Evolutionary conservation across 2,797 vertebrate species (phyloP).

Genomic region (Xenopus petersii): DNA sequence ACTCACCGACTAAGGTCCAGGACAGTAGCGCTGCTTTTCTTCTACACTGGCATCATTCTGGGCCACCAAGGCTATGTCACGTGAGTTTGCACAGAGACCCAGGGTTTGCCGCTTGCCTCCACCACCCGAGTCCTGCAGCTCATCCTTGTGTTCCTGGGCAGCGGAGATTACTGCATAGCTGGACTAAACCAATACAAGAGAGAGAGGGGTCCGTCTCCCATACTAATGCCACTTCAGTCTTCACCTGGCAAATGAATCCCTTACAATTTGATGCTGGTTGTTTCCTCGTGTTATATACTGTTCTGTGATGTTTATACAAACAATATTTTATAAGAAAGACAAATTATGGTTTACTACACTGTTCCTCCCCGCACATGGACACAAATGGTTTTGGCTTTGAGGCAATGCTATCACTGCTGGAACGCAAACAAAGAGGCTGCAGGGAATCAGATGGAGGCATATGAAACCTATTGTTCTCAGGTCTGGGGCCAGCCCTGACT

Average conservation of each 20-base stretch:
- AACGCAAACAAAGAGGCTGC: constrained; percentile 4
- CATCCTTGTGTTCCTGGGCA: background rate
- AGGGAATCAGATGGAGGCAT: too few species aligned
- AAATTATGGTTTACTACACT: background rate
- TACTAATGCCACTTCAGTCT: too few species aligned
- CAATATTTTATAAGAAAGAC: too few species aligned
- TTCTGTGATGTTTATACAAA: too few species aligned
- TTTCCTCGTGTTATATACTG: too few species aligned
- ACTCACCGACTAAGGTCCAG: background rate
- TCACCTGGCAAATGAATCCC: too few species aligned
- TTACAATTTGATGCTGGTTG: too few species aligned
- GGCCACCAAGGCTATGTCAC: background rate
- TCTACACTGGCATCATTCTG: background rate
- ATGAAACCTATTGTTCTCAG: too few species aligned
- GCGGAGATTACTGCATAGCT: constrained; percentile 26
- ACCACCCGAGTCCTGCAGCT: background rate
- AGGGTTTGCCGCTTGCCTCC: background rate
- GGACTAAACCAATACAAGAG: constrained; percentile 19
- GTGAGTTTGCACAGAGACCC: background rate
- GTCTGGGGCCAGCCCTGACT: too few species aligned
- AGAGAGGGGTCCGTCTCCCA: background rate
- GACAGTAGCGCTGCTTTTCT: background rate
- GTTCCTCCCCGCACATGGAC: background rate
- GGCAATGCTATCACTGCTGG: background rate
- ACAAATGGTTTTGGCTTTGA: background rate